Conservation (phyloP, 2,797 vertebrate genomes). For the Amphiprion clarkii region DNA sequence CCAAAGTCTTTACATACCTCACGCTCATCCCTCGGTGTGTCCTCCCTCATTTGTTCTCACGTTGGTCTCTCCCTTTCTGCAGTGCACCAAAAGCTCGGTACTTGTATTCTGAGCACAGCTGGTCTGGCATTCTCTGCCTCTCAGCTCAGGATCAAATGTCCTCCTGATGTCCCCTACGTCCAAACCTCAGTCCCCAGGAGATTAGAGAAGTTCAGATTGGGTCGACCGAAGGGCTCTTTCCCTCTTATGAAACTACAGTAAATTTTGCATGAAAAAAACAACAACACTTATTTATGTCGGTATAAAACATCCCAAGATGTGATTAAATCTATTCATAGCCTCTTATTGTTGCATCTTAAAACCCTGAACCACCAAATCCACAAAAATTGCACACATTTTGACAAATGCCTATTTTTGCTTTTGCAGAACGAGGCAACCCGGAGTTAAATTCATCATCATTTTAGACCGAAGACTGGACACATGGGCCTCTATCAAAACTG, state of each 20-base stretch:
- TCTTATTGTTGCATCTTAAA: background rate
- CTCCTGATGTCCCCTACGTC: constrained; percentile 45
- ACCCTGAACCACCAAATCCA: background rate
- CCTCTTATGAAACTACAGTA: background rate
- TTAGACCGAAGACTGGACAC: constrained; percentile 96
- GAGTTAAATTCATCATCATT: constrained; percentile 95
- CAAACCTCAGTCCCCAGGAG: constrained; percentile 15
- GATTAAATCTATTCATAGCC: background rate
- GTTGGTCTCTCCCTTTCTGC: constrained; percentile 64
- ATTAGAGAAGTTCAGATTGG: constrained; percentile 5
- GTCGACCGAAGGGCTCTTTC: background rate
- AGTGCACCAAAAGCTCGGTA: constrained; percentile 68
- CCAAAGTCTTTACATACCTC: constrained; percentile 93
- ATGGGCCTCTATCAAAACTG: constrained; percentile 95
- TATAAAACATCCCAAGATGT: background rate
- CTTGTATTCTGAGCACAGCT: constrained; percentile 73
- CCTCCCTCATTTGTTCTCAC: constrained; percentile 27
- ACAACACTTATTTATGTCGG: background rate
- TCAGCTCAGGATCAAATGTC: constrained; percentile 45
- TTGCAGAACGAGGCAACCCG: constrained; percentile 89
- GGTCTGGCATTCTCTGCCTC: constrained; percentile 45
- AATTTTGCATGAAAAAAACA: background rate
- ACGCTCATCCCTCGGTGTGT: constrained; percentile 92
- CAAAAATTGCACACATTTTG: background rate
- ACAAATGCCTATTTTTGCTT: constrained; percentile 46